Percentiles rank a stretch among this genome's conserved stretches.
Evolutionary conservation across 1,140 invertebrate species (phyloP).

Genomic region (Anadara kagoshimensis): DNA sequence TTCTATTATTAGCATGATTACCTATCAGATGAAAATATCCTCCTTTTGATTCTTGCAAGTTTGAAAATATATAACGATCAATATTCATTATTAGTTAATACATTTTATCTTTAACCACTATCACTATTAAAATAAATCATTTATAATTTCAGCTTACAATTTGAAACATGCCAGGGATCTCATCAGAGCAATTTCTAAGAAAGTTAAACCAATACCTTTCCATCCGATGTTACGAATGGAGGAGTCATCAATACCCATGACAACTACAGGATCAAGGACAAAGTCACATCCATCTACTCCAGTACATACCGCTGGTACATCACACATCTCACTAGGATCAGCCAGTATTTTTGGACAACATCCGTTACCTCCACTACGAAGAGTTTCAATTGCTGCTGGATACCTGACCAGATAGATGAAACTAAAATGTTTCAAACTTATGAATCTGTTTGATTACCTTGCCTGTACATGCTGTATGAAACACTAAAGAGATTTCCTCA

Average conservation of each 20-base stretch:
- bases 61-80: no score
- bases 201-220: conserved; percentile 60
- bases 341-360: conserved; percentile 13
- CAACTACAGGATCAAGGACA: not conserved
- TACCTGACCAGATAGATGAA: conserved; percentile 6
- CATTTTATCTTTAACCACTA: no score
- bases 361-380: conserved; percentile 25
- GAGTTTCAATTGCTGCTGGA: conserved; percentile 21
- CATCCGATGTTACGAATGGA: conserved; percentile 24
- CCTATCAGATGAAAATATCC: no score
- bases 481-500: no score
- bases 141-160: conserved; percentile 61
- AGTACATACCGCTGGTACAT: conserved; percentile 14
- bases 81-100: no score
- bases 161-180: conserved; percentile 71
- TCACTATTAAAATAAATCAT: no score
- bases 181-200: conserved; percentile 66
- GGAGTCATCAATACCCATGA: conserved; percentile 16
- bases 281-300: conserved; percentile 15
- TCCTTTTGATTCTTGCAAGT: no score
- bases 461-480: no score
- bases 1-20: no score
- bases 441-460: no score
- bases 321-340: conserved; percentile 14
- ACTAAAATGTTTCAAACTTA: no score